Evolutionary conservation across 2,113 vertebrate genomes (phyloP), one percentile per base, ranked within the genome.

Genomic region (Bostrychus sinensis): DNA sequence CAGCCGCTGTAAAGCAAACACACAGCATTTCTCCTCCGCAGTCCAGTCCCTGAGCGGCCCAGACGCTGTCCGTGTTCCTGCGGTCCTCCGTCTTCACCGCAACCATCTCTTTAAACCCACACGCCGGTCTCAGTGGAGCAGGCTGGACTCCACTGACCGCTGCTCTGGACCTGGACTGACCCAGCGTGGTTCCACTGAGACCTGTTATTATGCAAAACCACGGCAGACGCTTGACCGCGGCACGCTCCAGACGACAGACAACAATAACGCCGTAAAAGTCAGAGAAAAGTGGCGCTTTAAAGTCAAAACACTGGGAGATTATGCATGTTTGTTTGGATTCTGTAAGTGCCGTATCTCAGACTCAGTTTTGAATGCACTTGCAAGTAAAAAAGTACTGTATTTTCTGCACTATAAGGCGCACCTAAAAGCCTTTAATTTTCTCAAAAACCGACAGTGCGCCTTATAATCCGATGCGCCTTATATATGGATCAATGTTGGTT

Each of bases 61-160:
- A 72, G 54, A 36, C 66, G 56, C 56, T 58, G 22, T 19, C 68
- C 50, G 38, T 2, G 16, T 66, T 51, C 54, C 39, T 73, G 61
- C 3, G 43, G 57, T 61, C 42, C 12, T 63, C 38, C 64, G 58
- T 50, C 34, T 75, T 32, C 61, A 26, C 56, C 58, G 57, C 58
- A 30, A 78, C 37, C 39, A 72, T 50, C 62, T 77, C 50, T 63
- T 11, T 57, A 80, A 70, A 70, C 60, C 67, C 75, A 62, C 41
- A 69, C n/a, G n/a, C 54, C 39, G 64, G 80, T 46, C 58, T 39
- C 58, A 65, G 73, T 55, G 38, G 37, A 56, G 39, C 68, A 64
- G 42, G 34, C 1, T 8, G 37, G 42, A 56, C 63, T 13, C 37
- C n/a, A 12, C 16, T 71, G 66, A 67, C 46, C 74, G 14, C 60